Percentiles rank a stretch among this genome's conserved stretches.
Evolutionary conservation across 2,797 vertebrate genomes (phyloP).

Genomic region (Hippoglossus hippoglossus): DNA sequence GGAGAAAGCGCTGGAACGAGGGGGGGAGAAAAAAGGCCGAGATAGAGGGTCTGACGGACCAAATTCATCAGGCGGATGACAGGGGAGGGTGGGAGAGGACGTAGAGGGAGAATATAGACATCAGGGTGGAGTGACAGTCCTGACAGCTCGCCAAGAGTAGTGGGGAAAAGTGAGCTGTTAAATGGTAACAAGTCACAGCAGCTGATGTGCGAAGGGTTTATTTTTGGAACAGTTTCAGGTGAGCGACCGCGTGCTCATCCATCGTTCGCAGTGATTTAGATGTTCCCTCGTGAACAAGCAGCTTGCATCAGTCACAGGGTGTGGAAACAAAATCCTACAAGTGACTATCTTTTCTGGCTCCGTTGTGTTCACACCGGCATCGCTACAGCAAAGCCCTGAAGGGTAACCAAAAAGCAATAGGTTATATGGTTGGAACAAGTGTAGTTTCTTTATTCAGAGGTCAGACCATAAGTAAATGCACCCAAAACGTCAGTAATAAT

Average conservation of each 20-base stretch:
- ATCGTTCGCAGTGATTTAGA: conserved; percentile 36
- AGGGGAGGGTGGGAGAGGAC: conserved; percentile 35
- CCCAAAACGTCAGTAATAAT: too few species aligned
- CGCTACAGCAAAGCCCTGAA: too few species aligned
- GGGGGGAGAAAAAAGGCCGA: conserved; percentile 1
- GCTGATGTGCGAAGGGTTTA: conserved; percentile 44
- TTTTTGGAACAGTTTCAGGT: conserved; percentile 61
- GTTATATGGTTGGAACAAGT: too few species aligned
- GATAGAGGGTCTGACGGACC: conserved; percentile 45
- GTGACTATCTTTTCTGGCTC: too few species aligned
- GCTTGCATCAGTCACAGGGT: not conserved
- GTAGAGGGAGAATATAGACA: conserved; percentile 51
- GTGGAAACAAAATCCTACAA: not conserved
- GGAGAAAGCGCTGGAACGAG: conserved; percentile 40
- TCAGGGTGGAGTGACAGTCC: conserved; percentile 50
- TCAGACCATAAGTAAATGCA: too few species aligned
- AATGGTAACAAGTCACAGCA: conserved; percentile 36
- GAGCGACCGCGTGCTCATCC: conserved; percentile 41
- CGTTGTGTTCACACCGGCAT: too few species aligned
- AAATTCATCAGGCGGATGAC: conserved; percentile 50
- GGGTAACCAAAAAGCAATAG: too few species aligned
- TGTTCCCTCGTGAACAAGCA: conserved; percentile 11
- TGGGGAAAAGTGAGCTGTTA: conserved; percentile 24
- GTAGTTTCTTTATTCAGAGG: too few species aligned
- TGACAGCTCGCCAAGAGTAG: conserved; percentile 23